Evolutionary conservation across 2,113 vertebrate species (phyloP), one percentile per base, ranked within the genome.

Genomic region (Hoplias malabaricus): DNA sequence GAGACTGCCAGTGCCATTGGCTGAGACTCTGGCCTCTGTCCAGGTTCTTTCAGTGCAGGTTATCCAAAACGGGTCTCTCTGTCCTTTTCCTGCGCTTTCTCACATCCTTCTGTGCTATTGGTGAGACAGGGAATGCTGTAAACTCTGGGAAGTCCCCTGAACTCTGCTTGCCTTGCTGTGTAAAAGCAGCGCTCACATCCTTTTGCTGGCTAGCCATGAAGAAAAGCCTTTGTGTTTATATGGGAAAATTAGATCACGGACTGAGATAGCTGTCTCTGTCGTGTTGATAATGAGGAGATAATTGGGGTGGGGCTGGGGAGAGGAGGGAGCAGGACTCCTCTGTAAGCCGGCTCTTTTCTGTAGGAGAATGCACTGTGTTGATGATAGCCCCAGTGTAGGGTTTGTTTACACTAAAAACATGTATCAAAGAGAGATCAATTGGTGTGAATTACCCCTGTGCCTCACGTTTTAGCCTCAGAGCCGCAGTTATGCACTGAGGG

Each of bases 81-180:
- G 63, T 54, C 67, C 66, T 79, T 78, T 75, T 63, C 68, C 40
- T 59, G 27, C 19, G 68, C 40, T 78, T 62, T 82, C 21, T 71
- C 53, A 77, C 56, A 59, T 59, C 50, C 50, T 61, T 72, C 56
- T 59, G 31, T 40, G 40, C 67, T 65, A 54, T 70, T 14, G 76
- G 74, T 74, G 75, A 82, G 69, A 83, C 80, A 13, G 21, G 29
- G 78, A n/a, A 86, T 40, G 53, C 50, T 25, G 70, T 90, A 90
- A 92, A 90, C 88, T 88, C 85, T 90, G 90, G 91, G 90, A 91
- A 93, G 90, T 91, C 86, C 90, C 90, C 86, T 87, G 83, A 91
- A 89, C 90, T 88, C 83, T 86, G 54, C 71, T 67, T 75, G 73
- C 75, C 78, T 57, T 80, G 61, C 63, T 65, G 59, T 76, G 54